Percentiles rank a stretch among this genome's conserved stretches.
Evolutionary conservation across 2,113 vertebrate genomes (phyloP).

Genomic region (Cryptoleucopteryx plumbea): DNA sequence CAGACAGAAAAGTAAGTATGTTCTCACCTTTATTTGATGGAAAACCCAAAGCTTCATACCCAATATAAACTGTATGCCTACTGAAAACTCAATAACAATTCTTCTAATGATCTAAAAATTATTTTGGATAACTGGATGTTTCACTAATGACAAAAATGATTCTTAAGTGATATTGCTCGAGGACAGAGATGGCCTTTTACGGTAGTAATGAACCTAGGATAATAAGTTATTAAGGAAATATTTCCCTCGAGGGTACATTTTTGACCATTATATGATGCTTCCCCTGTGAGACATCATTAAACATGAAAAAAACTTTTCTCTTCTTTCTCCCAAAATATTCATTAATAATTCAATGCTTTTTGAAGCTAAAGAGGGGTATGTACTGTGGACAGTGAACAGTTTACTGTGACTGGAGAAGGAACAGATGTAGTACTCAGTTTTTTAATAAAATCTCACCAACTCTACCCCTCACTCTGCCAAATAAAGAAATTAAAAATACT

Average conservation of each 20-base stretch:
- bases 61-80: not conserved
- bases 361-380: not conserved
- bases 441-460: not conserved
- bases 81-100: not conserved
- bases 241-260: not conserved
- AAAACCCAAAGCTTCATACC: not conserved
- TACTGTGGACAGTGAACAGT: not conserved
- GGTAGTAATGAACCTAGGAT: not conserved
- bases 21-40: not conserved
- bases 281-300: not conserved
- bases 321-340: too few relatives aligned
- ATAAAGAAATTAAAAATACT: not conserved
- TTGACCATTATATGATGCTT: not conserved
- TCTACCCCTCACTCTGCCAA: too few relatives aligned
- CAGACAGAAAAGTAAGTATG: constrained; percentile 90
- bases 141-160: not conserved
- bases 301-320: not conserved
- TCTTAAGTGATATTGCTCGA: not conserved
- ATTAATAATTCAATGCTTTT: not conserved
- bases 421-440: not conserved
- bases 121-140: not conserved
- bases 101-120: not conserved
- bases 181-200: not conserved
- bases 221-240: not conserved
- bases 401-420: not conserved